A percentile compares a stretch with the other conserved stretches of the same genome.
These are phyloP conservation scores for Ephestia elutella DNA, from an alignment of 1,140 invertebrate genomes.

Conservation along the genomic window DNA sequence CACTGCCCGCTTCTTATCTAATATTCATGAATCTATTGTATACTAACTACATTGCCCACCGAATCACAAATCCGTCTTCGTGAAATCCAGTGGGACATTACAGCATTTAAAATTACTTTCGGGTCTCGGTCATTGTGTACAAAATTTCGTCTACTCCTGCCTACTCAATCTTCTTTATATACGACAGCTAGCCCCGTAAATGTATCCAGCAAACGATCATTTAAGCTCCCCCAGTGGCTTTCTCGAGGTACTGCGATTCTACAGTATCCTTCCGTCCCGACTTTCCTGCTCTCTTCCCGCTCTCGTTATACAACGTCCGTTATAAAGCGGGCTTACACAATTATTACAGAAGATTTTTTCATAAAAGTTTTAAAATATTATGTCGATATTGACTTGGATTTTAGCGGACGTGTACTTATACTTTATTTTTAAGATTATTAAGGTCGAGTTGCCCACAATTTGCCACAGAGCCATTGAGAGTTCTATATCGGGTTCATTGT, in stretches of 20 bases:
- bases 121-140: background rate
- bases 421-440: background rate
- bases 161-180: constrained; percentile 1
- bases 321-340: constrained; percentile 12
- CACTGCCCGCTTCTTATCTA: constrained; percentile 23
- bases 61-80: background rate
- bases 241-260: constrained; percentile 20
- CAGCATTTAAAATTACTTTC: constrained; percentile 5
- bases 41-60: constrained; percentile 10
- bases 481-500: constrained; percentile 15
- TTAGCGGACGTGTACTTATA: background rate
- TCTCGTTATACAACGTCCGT: constrained; percentile 34
- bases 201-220: constrained; percentile 8
- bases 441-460: background rate
- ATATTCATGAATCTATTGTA: constrained; percentile 35
- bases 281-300: constrained; percentile 16
- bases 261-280: constrained; percentile 28
- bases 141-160: background rate
- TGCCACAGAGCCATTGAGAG: background rate
- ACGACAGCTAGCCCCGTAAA: constrained; percentile 4
- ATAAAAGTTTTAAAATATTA: background rate
- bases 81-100: background rate
- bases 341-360: constrained; percentile 17
- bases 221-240: constrained; percentile 10
- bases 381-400: background rate